Conservation (phyloP, 1,140 invertebrate genomes). For the Stegodyphus mimosarum region DNA sequence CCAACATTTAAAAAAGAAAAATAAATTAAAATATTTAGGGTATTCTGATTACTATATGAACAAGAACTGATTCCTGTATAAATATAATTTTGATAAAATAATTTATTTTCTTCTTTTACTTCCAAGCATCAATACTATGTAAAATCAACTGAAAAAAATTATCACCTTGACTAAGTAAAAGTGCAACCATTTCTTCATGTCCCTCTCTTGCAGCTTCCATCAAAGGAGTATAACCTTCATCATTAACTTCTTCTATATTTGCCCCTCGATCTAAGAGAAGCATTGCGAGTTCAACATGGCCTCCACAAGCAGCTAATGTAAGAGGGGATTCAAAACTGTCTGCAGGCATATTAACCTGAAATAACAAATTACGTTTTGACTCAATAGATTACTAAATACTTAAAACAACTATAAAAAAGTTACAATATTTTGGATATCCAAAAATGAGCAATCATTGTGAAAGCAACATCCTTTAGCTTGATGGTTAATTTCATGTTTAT, state of each 20-base stretch:
- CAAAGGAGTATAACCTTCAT: constrained; percentile 98
- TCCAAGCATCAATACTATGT: neutral
- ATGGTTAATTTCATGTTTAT: too few relatives aligned
- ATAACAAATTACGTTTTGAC: constrained; percentile 25
- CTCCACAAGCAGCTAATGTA: constrained; percentile 97
- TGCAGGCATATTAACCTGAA: constrained; percentile 95
- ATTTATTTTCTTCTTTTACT: neutral
- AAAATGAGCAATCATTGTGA: too few relatives aligned
- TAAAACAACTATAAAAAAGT: too few relatives aligned
- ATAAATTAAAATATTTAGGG: too few relatives aligned
- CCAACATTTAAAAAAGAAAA: too few relatives aligned
- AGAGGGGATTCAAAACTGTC: constrained; percentile 99
- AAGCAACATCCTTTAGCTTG: too few relatives aligned
- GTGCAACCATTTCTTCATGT: constrained; percentile 97
- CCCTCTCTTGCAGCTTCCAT: constrained; percentile 99
- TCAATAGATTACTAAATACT: neutral
- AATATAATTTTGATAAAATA: too few relatives aligned
- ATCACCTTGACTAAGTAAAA: constrained; percentile 88
- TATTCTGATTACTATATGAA: too few relatives aligned
- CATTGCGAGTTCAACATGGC: constrained; percentile 96
- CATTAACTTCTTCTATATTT: constrained; percentile 98
- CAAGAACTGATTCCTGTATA: too few relatives aligned
- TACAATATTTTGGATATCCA: too few relatives aligned
- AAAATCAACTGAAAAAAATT: too few relatives aligned
- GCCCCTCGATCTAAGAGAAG: constrained; percentile 95